phyloP scores from a whole-genome alignment of 1,140 invertebrate species.

The Drosophila ironensis region DNA sequence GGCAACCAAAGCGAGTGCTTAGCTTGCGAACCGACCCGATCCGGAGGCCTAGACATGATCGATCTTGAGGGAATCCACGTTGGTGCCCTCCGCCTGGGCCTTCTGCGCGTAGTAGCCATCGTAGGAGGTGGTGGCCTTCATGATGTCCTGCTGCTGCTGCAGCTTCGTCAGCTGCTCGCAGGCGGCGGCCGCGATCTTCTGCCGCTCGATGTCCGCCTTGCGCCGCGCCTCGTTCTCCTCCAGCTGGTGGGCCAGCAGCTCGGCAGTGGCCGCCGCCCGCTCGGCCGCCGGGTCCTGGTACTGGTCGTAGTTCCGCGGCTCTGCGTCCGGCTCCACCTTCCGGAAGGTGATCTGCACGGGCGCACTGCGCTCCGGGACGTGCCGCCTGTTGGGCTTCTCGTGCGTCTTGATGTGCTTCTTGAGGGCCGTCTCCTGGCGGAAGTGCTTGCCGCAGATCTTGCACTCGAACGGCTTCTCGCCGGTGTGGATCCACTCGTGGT shows the following conservation, averaged over 20 bases:
- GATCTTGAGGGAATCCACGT: slow-evolving; percentile 58
- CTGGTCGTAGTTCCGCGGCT: slow-evolving; percentile 61
- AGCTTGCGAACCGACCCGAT: slow-evolving; percentile 1
- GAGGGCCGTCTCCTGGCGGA: slow-evolving; percentile 75
- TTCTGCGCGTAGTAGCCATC: slow-evolving; percentile 68
- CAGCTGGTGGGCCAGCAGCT: slow-evolving; percentile 64
- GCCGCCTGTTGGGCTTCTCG: slow-evolving; percentile 57
- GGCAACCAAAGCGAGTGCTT: slow-evolving; percentile 11
- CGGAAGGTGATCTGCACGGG: slow-evolving; percentile 49
- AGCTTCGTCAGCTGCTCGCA: slow-evolving; percentile 68
- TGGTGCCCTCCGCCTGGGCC: slow-evolving; percentile 64
- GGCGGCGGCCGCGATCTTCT: slow-evolving; percentile 69
- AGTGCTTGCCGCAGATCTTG: slow-evolving; percentile 69
- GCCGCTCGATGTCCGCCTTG: slow-evolving; percentile 69
- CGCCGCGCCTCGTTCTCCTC: slow-evolving; percentile 71
- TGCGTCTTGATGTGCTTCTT: slow-evolving; percentile 79
- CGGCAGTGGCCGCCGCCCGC: slow-evolving; percentile 63
- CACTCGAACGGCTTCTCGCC: slow-evolving; percentile 82
- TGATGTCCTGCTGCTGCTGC: slow-evolving; percentile 65
- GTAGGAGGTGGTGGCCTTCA: slow-evolving; percentile 66
- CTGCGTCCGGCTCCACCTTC: slow-evolving; percentile 47
- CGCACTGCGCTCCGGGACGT: slow-evolving; percentile 52
- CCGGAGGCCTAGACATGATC: slow-evolving; percentile 53
- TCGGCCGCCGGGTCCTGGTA: slow-evolving; percentile 69
- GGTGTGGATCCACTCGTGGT: slow-evolving; percentile 81